Evolutionary conservation across 2,888 invertebrate genomes (phyloP), one percentile per base, ranked within the genome.

Genomic region (Morpho helenor): DNA sequence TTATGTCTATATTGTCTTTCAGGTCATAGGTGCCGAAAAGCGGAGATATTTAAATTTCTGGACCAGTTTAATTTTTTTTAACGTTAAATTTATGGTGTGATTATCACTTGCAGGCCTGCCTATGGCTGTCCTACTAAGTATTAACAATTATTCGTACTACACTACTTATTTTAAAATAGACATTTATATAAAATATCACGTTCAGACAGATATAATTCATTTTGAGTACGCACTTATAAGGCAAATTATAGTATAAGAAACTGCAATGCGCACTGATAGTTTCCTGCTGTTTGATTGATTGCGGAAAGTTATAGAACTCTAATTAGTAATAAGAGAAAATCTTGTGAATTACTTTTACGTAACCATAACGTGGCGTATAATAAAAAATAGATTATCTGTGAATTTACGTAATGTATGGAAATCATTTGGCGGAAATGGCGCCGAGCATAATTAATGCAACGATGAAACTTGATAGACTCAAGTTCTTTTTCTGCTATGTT

Each of bases 301-400:
- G 64, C 57, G 64, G 59, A 62, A 68, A 65, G 69, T 65, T 66
- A 67, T 69, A 67, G 69, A 68, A 68, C 68, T 63, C 59, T 61
- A 65, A 70, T 71, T 66, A 70, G 62, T 61, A 43, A 70, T 70
- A 69, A 49, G 55, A 55, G 55, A 55, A 55, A 55, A 71, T 72
- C 70, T 64, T 56, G 52, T 54, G 58, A 61, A 65, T 62, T 57
- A 52, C 59, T 61, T 67, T 71, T 71, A 71, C 64, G 65, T 68
- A 70, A 70, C 63, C 44, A 7, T 31, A 46, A 49, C 54, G 57
- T 61, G 52, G 56, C 43, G 51, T 61, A 50, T 23, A 39, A 49
- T 44, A 60, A 57, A 63, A 53, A 53, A 31, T 56, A 45, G 8
- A 58, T 45, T 57, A 47, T 46, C 31, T 55, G 8, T 7, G 45